Conservation (phyloP, 2,113 vertebrate genomes). For the Brachypodius melanocephalos region DNA sequence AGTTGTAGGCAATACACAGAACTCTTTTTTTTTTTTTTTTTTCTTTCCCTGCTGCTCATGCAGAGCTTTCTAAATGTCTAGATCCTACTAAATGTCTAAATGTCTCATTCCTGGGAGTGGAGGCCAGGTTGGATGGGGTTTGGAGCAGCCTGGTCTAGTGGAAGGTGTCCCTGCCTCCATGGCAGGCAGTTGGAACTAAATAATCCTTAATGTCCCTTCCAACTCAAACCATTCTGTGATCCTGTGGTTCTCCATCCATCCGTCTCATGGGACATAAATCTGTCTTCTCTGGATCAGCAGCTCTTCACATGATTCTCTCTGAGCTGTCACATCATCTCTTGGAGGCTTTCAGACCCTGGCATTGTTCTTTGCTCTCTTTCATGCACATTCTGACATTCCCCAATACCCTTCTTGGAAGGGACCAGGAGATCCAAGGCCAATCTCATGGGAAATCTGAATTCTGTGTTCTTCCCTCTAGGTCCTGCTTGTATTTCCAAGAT, state of each 20-base stretch:
- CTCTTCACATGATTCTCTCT: neutral
- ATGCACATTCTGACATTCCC: neutral
- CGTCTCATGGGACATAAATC: neutral
- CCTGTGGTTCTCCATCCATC: neutral
- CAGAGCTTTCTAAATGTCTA: neutral
- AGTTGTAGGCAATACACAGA: neutral
- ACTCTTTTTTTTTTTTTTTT: neutral
- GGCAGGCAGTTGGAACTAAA: neutral
- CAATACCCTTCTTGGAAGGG: neutral
- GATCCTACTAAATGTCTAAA: neutral
- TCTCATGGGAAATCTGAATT: neutral
- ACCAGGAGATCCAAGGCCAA: neutral
- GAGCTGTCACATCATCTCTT: neutral
- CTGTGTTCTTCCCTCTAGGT: neutral
- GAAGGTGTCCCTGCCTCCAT: neutral
- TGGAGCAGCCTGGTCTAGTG: neutral
- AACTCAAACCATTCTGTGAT: neutral
- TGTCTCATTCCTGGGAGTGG: neutral
- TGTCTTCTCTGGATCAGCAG: neutral
- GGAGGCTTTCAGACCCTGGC: neutral
- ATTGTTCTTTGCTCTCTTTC: neutral
- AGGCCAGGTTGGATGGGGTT: neutral
- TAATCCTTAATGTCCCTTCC: neutral
- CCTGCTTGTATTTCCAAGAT: neutral
- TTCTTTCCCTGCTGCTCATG: accelerated